Base-by-base conservation (phyloP, 2,797 vertebrate species). In the Chaunax sp. region DNA sequence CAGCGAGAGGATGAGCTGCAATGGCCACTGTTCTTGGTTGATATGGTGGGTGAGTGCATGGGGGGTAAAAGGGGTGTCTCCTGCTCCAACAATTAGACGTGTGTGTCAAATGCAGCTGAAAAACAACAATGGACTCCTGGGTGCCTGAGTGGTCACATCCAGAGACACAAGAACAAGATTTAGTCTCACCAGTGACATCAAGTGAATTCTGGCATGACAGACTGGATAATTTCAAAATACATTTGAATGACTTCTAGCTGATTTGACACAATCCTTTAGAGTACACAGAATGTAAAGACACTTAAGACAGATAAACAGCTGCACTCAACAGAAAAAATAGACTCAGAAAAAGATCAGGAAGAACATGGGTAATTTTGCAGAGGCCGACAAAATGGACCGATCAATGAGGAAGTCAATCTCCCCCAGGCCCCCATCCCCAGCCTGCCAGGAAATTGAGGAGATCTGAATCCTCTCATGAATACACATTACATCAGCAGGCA, bases 61-160 rank as follows among this genome's bases (percentile, higher is more conserved):
- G 33, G 38, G 38, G 28, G 38, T 23, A 58, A 66, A 44, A 37
- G 30, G 45, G 77, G 57, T 23, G 63, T 75, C 43, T 77, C 51
- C 37, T 50, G 63, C 79, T 79, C 45, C 19, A 60, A 69, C 72
- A 86, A 83, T 86, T 85, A 83, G 53, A 63, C 58, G 38, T 78
- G 77, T 80, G 55, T 83, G 79, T 82, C 60, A 81, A 80, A 85
- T 76, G 64, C 61, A 77, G 71, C 69, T 67, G 73, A 73, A 82
- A 83, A 75, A 72, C 60, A 72, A 67, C 61, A 72, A 20, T 28
- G 9, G 63, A 71, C 61, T 75, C 64, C 64, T 49, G 33, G 22
- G 53, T 68, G 75, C 51, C 49, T 56, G 44, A 70, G 56, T 3
- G 1, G 33, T 54, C 44, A 51, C 8, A 67, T 69, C 30, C 68